These are phyloP conservation scores for Alviniconcha strummeri DNA, from an alignment of 2,888 invertebrate species.

Conservation along the genomic window DNA sequence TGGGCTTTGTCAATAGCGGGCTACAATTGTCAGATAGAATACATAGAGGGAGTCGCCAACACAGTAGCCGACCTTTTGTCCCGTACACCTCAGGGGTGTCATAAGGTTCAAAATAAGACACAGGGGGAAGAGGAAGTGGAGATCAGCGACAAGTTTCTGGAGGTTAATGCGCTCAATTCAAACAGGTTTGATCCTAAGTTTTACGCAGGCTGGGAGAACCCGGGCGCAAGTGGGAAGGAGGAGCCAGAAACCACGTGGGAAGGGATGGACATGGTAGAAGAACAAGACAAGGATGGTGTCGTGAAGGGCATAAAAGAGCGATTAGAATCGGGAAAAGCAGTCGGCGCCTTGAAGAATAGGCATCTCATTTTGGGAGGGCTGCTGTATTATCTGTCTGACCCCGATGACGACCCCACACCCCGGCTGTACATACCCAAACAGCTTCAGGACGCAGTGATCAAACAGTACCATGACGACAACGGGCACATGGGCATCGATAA, in stretches of 20 bases:
- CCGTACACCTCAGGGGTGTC: not conserved
- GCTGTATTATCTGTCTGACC: no score
- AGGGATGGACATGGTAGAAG: not conserved
- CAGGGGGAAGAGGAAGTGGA: not conserved
- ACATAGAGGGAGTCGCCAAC: conserved; percentile 34
- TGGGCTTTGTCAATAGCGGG: no score
- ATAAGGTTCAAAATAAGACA: not conserved
- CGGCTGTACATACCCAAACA: not conserved
- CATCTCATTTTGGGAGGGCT: not conserved
- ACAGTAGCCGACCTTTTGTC: conserved; percentile 34
- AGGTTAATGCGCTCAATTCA: not conserved
- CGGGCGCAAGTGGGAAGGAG: not conserved
- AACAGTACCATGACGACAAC: conserved; percentile 21
- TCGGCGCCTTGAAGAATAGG: not conserved
- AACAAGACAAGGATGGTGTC: not conserved
- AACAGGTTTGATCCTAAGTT: not conserved
- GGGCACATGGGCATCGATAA: conserved; percentile 20
- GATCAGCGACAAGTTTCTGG: not conserved
- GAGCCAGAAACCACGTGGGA: no score
- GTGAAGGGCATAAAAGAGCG: not conserved
- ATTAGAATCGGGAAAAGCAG: not conserved
- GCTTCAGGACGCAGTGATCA: not conserved
- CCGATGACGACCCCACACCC: not conserved
- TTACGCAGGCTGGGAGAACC: not conserved
- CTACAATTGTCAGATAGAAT: conserved; percentile 40